phyloP scores from a whole-genome alignment of 2,113 vertebrate genomes.

The Vulpes vulpes region DNA sequence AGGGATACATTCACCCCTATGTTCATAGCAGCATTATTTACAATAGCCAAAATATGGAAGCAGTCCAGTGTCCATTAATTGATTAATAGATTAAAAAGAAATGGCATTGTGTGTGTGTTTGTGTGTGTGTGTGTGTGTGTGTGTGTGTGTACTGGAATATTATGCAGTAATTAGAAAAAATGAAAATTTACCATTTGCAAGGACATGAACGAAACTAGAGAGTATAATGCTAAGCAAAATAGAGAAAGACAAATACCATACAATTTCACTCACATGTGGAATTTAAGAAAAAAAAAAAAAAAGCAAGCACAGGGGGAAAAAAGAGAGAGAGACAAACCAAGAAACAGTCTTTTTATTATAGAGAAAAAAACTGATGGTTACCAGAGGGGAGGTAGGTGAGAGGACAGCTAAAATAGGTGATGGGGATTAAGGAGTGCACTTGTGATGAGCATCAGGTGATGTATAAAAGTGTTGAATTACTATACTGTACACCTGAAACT shows the following conservation, averaged over 20 bases:
- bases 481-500: background rate
- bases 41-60: background rate
- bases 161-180: background rate
- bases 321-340: background rate
- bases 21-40: background rate
- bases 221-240: background rate
- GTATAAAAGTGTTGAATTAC: background rate
- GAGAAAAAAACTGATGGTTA: background rate
- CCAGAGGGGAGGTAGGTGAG: background rate
- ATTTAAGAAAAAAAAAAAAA: background rate
- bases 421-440: background rate
- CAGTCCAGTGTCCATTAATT: background rate
- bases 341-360: background rate
- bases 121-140: no score
- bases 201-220: background rate
- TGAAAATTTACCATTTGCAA: background rate
- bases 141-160: background rate
- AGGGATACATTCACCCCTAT: background rate
- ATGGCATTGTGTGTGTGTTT: no score
- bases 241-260: background rate
- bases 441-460: background rate
- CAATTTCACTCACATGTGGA: background rate
- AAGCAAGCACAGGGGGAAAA: background rate
- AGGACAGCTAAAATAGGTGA: background rate
- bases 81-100: background rate